phyloP scores from a whole-genome alignment of 2,888 invertebrate species.

The Bimastos eiseni region DNA sequence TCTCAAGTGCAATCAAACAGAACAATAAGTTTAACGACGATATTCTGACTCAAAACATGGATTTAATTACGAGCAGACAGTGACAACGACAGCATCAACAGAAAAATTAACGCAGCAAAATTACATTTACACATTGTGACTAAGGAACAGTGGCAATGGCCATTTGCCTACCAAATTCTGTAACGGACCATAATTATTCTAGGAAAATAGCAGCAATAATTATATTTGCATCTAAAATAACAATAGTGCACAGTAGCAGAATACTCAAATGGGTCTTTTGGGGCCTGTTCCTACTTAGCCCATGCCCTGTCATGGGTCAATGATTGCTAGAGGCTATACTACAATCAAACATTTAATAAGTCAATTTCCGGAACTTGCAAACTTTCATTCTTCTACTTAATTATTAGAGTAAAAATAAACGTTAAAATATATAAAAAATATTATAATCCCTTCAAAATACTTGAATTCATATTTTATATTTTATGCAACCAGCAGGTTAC shows the following conservation, averaged over 20 bases:
- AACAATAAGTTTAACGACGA: neutral
- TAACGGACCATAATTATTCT: neutral
- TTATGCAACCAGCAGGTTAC: too few relatives aligned
- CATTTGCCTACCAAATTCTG: neutral
- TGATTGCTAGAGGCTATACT: neutral
- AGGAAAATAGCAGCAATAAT: neutral
- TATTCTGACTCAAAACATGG: neutral
- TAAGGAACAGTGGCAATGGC: neutral
- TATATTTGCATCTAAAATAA: neutral
- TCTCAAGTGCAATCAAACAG: slow-evolving; percentile 7
- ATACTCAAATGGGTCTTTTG: too few relatives aligned
- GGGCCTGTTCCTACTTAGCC: too few relatives aligned
- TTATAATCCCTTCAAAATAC: too few relatives aligned
- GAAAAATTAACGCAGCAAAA: neutral
- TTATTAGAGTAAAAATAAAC: too few relatives aligned
- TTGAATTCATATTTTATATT: too few relatives aligned
- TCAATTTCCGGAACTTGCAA: neutral
- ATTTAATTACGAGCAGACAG: neutral
- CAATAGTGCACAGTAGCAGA: neutral
- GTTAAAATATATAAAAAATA: too few relatives aligned
- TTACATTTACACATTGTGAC: neutral
- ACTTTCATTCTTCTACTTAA: neutral
- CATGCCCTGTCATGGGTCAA: too few relatives aligned
- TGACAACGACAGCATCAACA: neutral
- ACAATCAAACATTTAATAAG: neutral